Evolutionary conservation across 2,113 vertebrate species (phyloP).

Genomic region (Thryonomys swinderianus): DNA sequence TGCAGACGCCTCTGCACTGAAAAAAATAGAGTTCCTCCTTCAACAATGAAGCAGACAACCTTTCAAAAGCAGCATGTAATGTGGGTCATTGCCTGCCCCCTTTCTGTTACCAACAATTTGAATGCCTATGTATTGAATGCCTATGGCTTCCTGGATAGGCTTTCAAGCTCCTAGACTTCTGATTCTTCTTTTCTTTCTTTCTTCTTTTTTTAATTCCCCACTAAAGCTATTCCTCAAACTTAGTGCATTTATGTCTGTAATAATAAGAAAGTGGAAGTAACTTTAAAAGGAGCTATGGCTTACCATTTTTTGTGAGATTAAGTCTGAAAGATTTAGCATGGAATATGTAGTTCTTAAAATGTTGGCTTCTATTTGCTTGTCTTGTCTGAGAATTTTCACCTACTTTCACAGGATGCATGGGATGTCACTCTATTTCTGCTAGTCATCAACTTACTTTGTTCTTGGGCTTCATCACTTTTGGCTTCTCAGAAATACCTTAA

Average conservation of each 20-base stretch:
- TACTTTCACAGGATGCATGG: fast-evolving
- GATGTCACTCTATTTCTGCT: fast-evolving
- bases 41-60: background rate
- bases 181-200: background rate
- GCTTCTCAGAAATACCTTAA: background rate
- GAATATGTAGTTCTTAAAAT: background rate
- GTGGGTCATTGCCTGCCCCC: background rate
- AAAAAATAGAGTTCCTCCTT: background rate
- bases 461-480: background rate
- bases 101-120: conserved; percentile 24
- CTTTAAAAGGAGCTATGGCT: background rate
- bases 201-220: background rate
- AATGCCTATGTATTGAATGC: background rate
- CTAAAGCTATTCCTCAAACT: background rate
- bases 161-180: background rate
- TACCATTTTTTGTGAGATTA: background rate
- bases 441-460: background rate
- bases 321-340: background rate
- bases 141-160: background rate
- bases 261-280: background rate
- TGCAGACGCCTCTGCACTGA: background rate
- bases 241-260: background rate
- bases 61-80: conserved; percentile 39
- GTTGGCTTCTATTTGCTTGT: background rate
- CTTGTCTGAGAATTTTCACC: background rate